A percentile compares a stretch with the other conserved stretches of the same genome.
phyloP scores from a whole-genome alignment of 1,140 invertebrate genomes.

The Archegozetes longisetosus region DNA sequence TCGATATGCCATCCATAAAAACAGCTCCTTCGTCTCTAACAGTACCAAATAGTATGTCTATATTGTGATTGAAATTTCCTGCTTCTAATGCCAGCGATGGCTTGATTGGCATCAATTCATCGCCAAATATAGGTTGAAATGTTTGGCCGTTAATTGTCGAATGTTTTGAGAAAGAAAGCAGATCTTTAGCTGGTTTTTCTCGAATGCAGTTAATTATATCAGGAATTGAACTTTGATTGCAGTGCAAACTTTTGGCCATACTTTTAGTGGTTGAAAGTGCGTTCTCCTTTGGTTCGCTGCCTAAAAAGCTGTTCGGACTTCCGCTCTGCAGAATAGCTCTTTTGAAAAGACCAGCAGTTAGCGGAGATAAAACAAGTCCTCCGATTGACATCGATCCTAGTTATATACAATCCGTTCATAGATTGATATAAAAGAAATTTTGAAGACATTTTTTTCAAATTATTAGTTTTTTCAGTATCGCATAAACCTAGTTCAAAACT shows the following conservation, averaged over 20 bases:
- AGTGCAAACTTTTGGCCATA: neutral
- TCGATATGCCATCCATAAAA: neutral
- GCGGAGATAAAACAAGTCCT: neutral
- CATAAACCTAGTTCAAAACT: too few relatives aligned
- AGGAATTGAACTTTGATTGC: neutral
- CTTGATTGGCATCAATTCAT: slow-evolving; percentile 5
- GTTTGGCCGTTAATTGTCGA: neutral
- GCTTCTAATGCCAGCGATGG: slow-evolving; percentile 6
- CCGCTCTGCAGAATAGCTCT: slow-evolving; percentile 2
- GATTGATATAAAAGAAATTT: too few relatives aligned
- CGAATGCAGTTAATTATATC: slow-evolving; percentile 2
- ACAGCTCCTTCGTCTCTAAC: slow-evolving; percentile 4
- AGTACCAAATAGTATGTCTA: neutral
- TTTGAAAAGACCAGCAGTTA: neutral
- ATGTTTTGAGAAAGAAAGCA: neutral
- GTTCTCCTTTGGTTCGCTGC: slow-evolving; percentile 39
- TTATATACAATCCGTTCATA: too few relatives aligned
- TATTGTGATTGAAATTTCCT: neutral
- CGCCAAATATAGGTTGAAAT: neutral
- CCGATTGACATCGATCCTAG: neutral
- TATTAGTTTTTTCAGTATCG: too few relatives aligned
- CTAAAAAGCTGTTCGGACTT: slow-evolving; percentile 8
- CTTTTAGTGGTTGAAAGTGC: slow-evolving; percentile 26
- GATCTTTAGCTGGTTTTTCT: neutral
- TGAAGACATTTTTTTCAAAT: too few relatives aligned